phyloP scores from a whole-genome alignment of 2,113 vertebrate genomes.

The Halcyon senegalensis region DNA sequence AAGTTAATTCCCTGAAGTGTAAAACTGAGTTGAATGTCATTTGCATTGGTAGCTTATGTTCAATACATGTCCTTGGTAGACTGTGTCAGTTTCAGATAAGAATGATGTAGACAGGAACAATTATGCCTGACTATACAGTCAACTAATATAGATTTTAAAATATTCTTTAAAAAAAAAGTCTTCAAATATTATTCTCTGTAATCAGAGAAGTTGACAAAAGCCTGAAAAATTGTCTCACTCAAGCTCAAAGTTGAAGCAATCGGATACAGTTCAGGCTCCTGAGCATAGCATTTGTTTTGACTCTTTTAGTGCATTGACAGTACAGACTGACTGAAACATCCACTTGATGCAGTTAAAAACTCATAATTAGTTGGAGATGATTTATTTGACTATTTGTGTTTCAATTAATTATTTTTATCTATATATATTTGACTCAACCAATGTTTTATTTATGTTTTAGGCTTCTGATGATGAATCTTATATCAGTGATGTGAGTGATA shows the following conservation, averaged over 20 bases:
- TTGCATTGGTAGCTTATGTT: not conserved
- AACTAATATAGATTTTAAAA: not conserved
- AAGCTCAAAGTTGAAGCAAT: not conserved
- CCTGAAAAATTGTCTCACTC: not conserved
- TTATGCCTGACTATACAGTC: not conserved
- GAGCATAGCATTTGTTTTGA: not conserved
- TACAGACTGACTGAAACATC: not conserved
- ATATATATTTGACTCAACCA: not conserved
- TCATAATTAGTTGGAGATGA: not conserved
- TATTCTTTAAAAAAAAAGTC: not conserved
- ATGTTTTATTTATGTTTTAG: constrained; percentile 71
- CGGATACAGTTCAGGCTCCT: not conserved
- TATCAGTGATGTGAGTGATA: constrained; percentile 99
- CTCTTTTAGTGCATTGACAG: not conserved
- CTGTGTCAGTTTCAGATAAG: not conserved
- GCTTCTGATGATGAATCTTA: constrained; percentile 99
- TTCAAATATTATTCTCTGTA: not conserved
- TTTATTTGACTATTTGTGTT: not conserved
- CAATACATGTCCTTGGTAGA: not conserved
- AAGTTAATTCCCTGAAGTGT: not conserved
- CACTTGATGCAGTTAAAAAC: not conserved
- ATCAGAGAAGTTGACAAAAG: not conserved
- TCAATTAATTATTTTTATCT: not conserved
- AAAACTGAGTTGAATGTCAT: not conserved
- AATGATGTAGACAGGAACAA: not conserved